A percentile compares a stretch with the other conserved stretches of the same genome.
phyloP scores from a whole-genome alignment of 2,888 invertebrate genomes.

The Drosophila seclusa region DNA sequence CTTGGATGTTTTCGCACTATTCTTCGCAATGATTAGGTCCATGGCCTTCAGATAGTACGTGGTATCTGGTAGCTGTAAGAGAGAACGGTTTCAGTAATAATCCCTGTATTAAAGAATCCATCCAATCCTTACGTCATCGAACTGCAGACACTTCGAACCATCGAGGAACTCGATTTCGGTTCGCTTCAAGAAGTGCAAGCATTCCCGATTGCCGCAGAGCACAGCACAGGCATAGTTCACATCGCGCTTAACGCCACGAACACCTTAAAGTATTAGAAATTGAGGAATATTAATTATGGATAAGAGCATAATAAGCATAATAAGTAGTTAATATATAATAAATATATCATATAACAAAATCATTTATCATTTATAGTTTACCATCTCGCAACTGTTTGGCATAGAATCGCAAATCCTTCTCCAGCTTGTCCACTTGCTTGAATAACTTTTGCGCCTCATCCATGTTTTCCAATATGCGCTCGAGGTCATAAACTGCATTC shows the following conservation, averaged over 20 bases:
- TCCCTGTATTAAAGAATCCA: too few relatives aligned
- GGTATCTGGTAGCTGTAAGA: conserved; percentile 50
- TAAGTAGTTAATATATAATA: too few relatives aligned
- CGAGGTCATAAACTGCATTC: conserved; percentile 90
- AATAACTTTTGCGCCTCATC: conserved; percentile 88
- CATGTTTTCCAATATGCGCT: conserved; percentile 90
- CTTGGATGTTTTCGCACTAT: conserved; percentile 19
- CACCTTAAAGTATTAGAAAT: conserved; percentile 14
- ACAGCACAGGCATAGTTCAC: conserved; percentile 65
- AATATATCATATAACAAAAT: background rate
- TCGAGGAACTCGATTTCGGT: conserved; percentile 58
- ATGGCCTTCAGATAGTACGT: conserved; percentile 32
- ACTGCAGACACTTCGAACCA: conserved; percentile 56
- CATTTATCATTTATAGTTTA: conserved; percentile 81
- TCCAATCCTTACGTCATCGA: conserved; percentile 40
- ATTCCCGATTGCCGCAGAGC: conserved; percentile 53
- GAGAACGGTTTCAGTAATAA: background rate
- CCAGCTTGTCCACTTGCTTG: conserved; percentile 88
- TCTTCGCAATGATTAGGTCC: conserved; percentile 20
- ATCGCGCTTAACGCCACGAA: conserved; percentile 67
- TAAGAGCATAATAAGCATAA: too few relatives aligned
- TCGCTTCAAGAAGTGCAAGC: conserved; percentile 55
- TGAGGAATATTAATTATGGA: conserved; percentile 13
- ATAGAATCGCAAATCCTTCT: conserved; percentile 88
- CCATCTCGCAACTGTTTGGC: conserved; percentile 91